Percentiles rank a stretch among this genome's conserved stretches.
Evolutionary conservation across 2,797 vertebrate genomes (phyloP).

Genomic region (Remorina albescens): DNA sequence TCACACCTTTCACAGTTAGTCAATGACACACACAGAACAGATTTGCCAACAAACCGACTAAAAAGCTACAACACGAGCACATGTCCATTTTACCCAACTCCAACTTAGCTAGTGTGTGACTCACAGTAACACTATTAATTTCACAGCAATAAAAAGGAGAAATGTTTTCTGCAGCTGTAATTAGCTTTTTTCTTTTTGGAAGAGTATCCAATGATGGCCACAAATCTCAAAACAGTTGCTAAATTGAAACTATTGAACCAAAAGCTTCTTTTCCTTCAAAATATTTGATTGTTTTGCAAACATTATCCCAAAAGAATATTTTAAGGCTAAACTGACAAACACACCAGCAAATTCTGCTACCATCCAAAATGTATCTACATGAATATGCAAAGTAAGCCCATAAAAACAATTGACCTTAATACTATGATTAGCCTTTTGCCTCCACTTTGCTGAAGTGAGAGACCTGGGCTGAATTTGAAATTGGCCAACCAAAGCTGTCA

Average conservation of each 20-base stretch:
- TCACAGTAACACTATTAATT: slow-evolving; percentile 63
- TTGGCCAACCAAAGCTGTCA: slow-evolving; percentile 38
- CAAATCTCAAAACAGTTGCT: slow-evolving; percentile 38
- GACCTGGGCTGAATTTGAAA: slow-evolving; percentile 53
- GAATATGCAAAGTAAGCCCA: slow-evolving; percentile 47
- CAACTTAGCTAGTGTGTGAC: slow-evolving; percentile 53
- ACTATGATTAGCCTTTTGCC: slow-evolving; percentile 54
- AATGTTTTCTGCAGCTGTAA: slow-evolving; percentile 53
- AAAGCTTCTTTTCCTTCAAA: slow-evolving; percentile 47
- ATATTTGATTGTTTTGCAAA: slow-evolving; percentile 36
- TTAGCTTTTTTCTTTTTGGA: slow-evolving; percentile 28
- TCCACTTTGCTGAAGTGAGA: slow-evolving; percentile 34
- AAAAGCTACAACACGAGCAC: slow-evolving; percentile 62
- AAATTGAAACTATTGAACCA: slow-evolving; percentile 32
- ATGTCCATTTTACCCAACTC: slow-evolving; percentile 59
- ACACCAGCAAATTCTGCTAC: slow-evolving; percentile 26
- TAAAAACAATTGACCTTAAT: slow-evolving; percentile 51
- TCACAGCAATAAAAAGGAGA: slow-evolving; percentile 45
- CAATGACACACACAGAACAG: slow-evolving; percentile 28
- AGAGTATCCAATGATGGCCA: slow-evolving; percentile 31
- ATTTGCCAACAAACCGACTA: slow-evolving; percentile 61
- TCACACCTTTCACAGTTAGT: slow-evolving; percentile 39
- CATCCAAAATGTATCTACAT: slow-evolving; percentile 31
- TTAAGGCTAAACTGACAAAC: slow-evolving; percentile 27
- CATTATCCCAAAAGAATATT: slow-evolving; percentile 41